A percentile compares a stretch with the other conserved stretches of the same genome.
phyloP scores from a whole-genome alignment of 2,888 invertebrate species.

The Drosophila affinis region DNA sequence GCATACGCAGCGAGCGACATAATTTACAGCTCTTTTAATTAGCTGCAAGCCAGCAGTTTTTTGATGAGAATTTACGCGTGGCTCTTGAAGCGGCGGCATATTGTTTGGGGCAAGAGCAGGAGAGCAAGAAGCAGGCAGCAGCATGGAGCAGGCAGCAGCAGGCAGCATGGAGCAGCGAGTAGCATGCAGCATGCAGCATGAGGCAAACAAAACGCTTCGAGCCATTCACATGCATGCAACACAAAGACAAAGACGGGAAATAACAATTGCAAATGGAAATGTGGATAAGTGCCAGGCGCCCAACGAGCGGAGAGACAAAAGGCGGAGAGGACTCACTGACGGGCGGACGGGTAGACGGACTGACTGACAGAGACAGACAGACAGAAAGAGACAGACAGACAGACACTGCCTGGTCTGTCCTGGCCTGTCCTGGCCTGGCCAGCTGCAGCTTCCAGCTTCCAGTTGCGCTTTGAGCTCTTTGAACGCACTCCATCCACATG shows the following conservation, averaged over 20 bases:
- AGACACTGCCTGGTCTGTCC: constrained; percentile 10
- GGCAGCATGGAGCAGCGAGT: too few relatives aligned
- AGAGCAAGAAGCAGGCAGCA: too few relatives aligned
- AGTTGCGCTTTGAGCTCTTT: constrained; percentile 52
- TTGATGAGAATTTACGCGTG: constrained; percentile 70
- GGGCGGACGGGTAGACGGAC: constrained; percentile 2
- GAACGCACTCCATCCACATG: constrained; percentile 36
- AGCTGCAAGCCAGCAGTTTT: constrained; percentile 65
- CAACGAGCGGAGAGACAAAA: constrained; percentile 32
- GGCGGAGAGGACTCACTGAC: constrained; percentile 11
- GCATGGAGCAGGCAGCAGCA: too few relatives aligned
- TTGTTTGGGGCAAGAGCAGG: constrained; percentile 41
- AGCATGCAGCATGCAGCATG: too few relatives aligned
- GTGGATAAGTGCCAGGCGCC: constrained; percentile 71
- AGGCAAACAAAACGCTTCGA: constrained; percentile 27
- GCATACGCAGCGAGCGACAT: constrained; percentile 46
- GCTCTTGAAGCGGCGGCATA: constrained; percentile 69
- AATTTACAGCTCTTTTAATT: constrained; percentile 79
- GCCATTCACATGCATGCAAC: constrained; percentile 46
- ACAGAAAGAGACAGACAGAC: constrained; percentile 8
- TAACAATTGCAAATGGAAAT: constrained; percentile 79
- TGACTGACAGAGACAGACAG: not conserved
- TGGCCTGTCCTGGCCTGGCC: not conserved
- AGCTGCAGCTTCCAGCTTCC: constrained; percentile 26
- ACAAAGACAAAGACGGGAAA: constrained; percentile 74